Conservation (phyloP, 1,140 invertebrate genomes). For the Xylocopa sonorina region DNA sequence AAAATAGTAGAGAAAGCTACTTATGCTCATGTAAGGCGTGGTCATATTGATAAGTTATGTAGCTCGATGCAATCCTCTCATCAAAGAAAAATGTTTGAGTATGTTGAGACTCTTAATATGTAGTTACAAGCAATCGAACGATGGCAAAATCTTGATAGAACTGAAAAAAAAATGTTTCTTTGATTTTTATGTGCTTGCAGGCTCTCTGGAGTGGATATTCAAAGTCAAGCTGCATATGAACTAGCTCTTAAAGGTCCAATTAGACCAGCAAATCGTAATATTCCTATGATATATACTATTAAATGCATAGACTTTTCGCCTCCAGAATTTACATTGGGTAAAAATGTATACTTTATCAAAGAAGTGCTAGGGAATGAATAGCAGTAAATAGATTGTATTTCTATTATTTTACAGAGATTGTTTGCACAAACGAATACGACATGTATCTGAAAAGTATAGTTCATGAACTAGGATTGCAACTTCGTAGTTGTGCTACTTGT, state of each 20-base stretch:
- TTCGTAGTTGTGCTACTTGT: conserved; percentile 91
- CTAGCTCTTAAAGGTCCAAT: conserved; percentile 90
- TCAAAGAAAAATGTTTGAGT: conserved; percentile 92
- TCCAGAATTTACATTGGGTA: conserved; percentile 94
- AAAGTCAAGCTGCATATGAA: conserved; percentile 94
- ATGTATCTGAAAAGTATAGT: conserved; percentile 88
- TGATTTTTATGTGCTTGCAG: conserved; percentile 77
- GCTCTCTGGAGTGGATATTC: conserved; percentile 88
- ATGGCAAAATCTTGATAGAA: conserved; percentile 14
- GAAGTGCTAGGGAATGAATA: neutral
- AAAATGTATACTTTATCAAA: conserved; percentile 57
- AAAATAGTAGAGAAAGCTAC: conserved; percentile 88
- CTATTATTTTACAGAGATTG: conserved; percentile 87
- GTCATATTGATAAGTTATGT: conserved; percentile 87
- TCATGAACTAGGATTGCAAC: conserved; percentile 89
- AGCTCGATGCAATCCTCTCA: conserved; percentile 90
- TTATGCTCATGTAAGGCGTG: conserved; percentile 86
- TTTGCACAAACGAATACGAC: conserved; percentile 92
- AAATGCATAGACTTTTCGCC: conserved; percentile 91
- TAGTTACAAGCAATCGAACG: neutral
- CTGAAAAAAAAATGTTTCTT: no score
- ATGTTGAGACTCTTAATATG: conserved; percentile 77
- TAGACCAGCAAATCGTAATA: conserved; percentile 86
- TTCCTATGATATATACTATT: conserved; percentile 93
- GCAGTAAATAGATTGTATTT: conserved; percentile 10